Evolutionary conservation across 2,888 invertebrate genomes (phyloP).

Genomic region (Branchellion lobata): DNA sequence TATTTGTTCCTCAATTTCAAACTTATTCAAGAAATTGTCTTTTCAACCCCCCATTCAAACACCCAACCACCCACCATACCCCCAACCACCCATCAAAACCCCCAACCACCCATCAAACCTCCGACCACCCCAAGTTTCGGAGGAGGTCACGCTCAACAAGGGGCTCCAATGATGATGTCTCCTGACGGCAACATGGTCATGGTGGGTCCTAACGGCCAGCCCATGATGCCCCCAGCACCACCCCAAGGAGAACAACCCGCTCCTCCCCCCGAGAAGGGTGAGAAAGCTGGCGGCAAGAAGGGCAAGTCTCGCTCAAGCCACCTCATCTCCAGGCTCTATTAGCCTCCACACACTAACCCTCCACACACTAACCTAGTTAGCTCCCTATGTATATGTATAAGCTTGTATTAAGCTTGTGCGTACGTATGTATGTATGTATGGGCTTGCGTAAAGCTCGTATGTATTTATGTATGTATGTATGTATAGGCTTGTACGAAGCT

Average conservation of each 20-base stretch:
- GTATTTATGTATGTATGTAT: no score
- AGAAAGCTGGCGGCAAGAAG: slow-evolving; percentile 21
- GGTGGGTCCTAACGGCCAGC: background rate
- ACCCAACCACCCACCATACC: no score
- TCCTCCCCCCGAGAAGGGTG: background rate
- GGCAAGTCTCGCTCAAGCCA: slow-evolving; percentile 18
- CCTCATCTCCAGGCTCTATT: slow-evolving; percentile 13
- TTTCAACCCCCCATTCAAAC: no score
- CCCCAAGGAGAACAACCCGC: slow-evolving; percentile 1
- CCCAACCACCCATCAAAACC: background rate
- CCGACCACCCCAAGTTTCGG: background rate
- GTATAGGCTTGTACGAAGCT: no score
- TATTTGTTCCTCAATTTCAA: no score
- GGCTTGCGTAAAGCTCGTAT: no score
- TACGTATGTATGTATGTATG: no score
- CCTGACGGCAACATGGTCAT: background rate
- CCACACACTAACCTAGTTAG: background rate
- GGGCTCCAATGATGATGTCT: background rate
- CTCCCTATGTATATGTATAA: slow-evolving; percentile 5
- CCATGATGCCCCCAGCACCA: background rate
- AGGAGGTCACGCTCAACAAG: background rate
- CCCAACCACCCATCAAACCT: background rate
- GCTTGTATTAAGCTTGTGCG: background rate
- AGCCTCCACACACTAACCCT: background rate
- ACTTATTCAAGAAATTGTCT: no score